Base-by-base conservation (phyloP, 2,113 vertebrate genomes). In the Pavo muticus region DNA sequence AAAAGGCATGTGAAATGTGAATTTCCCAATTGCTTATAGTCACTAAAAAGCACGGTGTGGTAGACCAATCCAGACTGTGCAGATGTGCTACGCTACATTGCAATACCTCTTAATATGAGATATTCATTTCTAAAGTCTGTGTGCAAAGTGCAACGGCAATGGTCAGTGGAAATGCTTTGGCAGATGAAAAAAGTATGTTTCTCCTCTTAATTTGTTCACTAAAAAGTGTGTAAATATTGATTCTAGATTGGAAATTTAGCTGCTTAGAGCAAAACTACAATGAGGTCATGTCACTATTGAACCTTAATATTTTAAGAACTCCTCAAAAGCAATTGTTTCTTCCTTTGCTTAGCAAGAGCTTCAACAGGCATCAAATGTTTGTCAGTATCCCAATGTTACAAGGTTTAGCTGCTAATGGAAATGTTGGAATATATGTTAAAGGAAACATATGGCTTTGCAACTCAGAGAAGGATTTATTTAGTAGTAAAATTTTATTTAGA, bases 401-500 rank as follows among this genome's bases (percentile, higher is more conserved):
- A 25, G 25, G 20, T 56, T 78, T 48, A 64, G 47, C 35, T 82
- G 35, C 44, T 87, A 60, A 75, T 4, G 30, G 42, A 30, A 56
- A 19, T 57, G 4, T 61, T 56, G 57, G 50, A 84, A 82, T 69
- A 25, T 35, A 27, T 57, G 30, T 17, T 73, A 47, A 63, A 73
- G 68, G 40, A 79, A 87, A 19, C 67, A 87, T 81, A 81, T 54
- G 85, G 45, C 72, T 90, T 84, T 86, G 83, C 45, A 91, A 72
- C 69, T 74, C 50, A 64, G 35, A 21, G 68, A 73, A 56, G 60
- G 69, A 47, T 80, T 93, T 73, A 84, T 91, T 88, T 94, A 74
- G 60, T 74, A 86, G 37, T 56, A 77, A 40, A 91, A 77, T 90
- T 96, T 94, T 93, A 84, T 94, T 91, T 95, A 64, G 75, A 59